Base-by-base conservation (phyloP, 1,140 invertebrate species). In the Cyrtorhinus lividipennis region DNA sequence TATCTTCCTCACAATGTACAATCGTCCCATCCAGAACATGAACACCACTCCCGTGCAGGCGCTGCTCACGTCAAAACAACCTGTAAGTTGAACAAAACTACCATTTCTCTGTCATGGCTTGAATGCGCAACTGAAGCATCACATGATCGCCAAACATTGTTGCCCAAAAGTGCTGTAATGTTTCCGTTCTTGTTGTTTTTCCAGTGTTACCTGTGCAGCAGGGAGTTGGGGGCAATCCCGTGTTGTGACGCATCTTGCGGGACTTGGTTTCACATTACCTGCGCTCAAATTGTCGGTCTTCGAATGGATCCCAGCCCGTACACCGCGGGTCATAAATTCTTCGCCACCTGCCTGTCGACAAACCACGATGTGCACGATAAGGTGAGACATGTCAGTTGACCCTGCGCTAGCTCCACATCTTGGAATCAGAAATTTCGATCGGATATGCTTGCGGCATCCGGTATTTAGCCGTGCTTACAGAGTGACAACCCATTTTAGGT, bases 271-370 rank as follows among this genome's bases (percentile, higher is more conserved):
- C 78, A 79, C 69, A 71, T 75, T n/a, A 78, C 77, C 2, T 80
- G 78, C 73, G 78, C 72, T 24, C 72, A 75, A 62, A 70, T 73
- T 46, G 72, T 75, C 27, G 76, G 77, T 2, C 70, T 75, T 12
- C 64, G 68, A 59, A 77, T 78, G 69, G 71, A 73, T 53, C 71
- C 71, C n/a, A 72, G 71, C 68, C 72, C 74, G 15, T 59, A 22
- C 27, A 24, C 12, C 59, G 73, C 73, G 71, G 76, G 77, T 2
- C 68, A 67, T 25, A 72, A 72, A n/a, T 70, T 79, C 1, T 69
- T 80, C 69, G 72, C 80, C 57, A 78, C 76, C 3, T 83, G 81
- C 68, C 70, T 70, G 10, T 70, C 72, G 20, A 76, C 77, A 45
- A 66, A 69, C 10, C 72, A 73, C 26, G 70, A 68, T n/a, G n/a